These are phyloP conservation scores for Synanthedon tipuliformis DNA, from an alignment of 2,888 invertebrate genomes.

Conservation along the genomic window DNA sequence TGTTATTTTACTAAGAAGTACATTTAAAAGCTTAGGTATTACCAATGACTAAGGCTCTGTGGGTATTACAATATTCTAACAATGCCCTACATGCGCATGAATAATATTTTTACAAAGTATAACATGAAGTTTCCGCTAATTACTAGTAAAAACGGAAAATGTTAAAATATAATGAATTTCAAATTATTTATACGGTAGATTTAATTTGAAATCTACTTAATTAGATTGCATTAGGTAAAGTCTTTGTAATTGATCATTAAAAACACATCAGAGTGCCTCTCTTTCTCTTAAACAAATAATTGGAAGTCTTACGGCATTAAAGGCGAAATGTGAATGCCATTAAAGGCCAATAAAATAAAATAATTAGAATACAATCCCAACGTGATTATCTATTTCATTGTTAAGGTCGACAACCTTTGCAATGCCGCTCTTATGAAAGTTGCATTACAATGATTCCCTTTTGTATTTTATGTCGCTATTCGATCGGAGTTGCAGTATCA, in stretches of 20 bases:
- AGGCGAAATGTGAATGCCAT: conserved; percentile 30
- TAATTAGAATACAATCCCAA: conserved; percentile 2
- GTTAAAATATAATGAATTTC: not conserved
- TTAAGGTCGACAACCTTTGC: conserved; percentile 21
- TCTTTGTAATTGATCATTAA: conserved; percentile 11
- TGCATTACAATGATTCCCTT: not conserved
- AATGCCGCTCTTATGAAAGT: not conserved
- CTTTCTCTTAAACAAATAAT: conserved; percentile 16
- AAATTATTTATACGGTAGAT: no score
- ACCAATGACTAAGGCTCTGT: no score
- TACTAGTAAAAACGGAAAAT: no score
- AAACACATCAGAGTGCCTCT: conserved; percentile 16
- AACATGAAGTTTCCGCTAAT: no score
- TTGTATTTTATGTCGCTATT: not conserved
- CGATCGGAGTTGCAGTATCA: no score
- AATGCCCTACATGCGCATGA: no score
- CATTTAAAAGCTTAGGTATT: no score
- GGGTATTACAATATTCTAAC: no score
- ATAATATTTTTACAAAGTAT: no score
- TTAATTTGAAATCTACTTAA: no score
- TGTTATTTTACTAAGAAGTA: no score
- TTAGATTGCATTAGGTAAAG: no score
- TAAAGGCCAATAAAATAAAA: conserved; percentile 20
- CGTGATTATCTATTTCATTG: conserved; percentile 16
- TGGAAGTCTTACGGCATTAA: conserved; percentile 32